phyloP scores from a whole-genome alignment of 1,140 invertebrate species.

The Oncopeltus fasciatus region DNA sequence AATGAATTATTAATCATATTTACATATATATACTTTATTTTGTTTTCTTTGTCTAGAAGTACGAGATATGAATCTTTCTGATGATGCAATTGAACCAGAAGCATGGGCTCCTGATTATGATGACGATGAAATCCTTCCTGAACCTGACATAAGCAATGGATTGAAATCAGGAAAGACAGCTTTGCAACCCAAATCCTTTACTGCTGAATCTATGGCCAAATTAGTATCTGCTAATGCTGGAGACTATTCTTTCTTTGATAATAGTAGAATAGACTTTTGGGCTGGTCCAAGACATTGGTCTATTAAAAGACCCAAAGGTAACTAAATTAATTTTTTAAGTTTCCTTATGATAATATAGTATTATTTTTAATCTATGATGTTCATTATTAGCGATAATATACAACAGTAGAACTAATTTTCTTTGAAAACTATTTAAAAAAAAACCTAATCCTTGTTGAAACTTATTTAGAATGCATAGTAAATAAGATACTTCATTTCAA shows the following conservation, averaged over 20 bases:
- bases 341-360: too few relatives aligned
- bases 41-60: background rate
- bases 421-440: too few relatives aligned
- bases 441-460: too few relatives aligned
- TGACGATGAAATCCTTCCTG: slow-evolving; percentile 12
- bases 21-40: too few relatives aligned
- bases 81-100: slow-evolving; percentile 26
- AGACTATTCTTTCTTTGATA: slow-evolving; percentile 58
- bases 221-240: slow-evolving; percentile 27
- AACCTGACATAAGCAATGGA: background rate
- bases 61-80: slow-evolving; percentile 14
- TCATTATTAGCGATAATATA: too few relatives aligned
- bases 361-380: too few relatives aligned
- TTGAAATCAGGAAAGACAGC: background rate
- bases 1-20: too few relatives aligned
- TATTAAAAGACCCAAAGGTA: slow-evolving; percentile 29
- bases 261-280: slow-evolving; percentile 47
- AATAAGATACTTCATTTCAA: too few relatives aligned
- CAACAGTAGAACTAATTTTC: too few relatives aligned
- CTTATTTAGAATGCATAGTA: too few relatives aligned
- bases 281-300: slow-evolving; percentile 63
- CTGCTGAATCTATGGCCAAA: background rate
- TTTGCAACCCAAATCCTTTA: background rate
- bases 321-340: too few relatives aligned
- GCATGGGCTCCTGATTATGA: slow-evolving; percentile 5